A percentile compares a stretch with the other conserved stretches of the same genome.
phyloP scores from a whole-genome alignment of 2,113 vertebrate genomes.

The Litocranius walleri region DNA sequence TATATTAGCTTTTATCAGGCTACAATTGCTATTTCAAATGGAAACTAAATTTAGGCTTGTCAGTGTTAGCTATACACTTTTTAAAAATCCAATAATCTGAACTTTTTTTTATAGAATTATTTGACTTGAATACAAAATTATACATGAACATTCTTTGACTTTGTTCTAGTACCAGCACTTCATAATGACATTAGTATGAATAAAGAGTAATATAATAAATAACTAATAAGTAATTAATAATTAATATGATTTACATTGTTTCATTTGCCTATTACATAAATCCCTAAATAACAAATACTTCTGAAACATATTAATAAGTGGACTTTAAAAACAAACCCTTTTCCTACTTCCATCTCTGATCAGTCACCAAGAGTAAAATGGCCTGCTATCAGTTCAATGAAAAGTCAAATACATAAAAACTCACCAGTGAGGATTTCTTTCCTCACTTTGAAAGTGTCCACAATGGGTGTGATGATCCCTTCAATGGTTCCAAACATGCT shows the following conservation, averaged over 20 bases:
- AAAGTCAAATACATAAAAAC: conserved; percentile 51
- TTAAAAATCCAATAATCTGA: background rate
- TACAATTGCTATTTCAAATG: background rate
- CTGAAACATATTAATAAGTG: background rate
- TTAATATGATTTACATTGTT: background rate
- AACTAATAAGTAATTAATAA: background rate
- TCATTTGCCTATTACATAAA: background rate
- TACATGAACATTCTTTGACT: background rate
- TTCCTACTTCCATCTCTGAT: background rate
- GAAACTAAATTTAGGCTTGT: background rate
- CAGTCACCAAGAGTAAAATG: background rate
- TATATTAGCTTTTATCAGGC: background rate
- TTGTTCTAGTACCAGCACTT: background rate
- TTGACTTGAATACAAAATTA: background rate
- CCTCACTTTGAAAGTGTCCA: conserved; percentile 95
- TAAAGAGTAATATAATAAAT: background rate
- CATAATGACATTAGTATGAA: background rate
- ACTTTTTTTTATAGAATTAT: background rate
- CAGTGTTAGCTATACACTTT: background rate
- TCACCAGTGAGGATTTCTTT: conserved; percentile 95
- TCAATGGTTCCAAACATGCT: conserved; percentile 99
- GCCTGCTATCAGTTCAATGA: background rate
- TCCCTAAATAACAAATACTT: background rate
- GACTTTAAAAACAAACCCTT: background rate
- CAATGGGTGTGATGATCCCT: conserved; percentile 94